These are phyloP conservation scores for Cyprinodon diabolis DNA, from an alignment of 2,797 vertebrate genomes.

Conservation along the genomic window DNA sequence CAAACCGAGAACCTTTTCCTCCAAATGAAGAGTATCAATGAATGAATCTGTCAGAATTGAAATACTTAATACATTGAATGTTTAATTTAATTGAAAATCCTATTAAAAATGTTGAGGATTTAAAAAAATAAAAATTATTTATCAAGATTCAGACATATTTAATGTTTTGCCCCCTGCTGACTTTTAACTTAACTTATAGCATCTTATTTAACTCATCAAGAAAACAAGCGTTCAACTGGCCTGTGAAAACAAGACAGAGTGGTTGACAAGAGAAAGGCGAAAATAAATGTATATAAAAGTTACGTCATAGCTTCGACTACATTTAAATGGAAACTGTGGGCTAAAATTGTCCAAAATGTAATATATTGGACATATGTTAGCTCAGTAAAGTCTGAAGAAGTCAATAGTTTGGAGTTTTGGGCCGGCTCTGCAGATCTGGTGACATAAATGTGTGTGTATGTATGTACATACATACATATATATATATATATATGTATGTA, in stretches of 20 bases:
- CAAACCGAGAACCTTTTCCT: background rate
- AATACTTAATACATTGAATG: background rate
- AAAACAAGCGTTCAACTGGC: too few relatives aligned
- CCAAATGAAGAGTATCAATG: background rate
- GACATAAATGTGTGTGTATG: slow-evolving; percentile 75
- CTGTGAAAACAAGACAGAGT: too few relatives aligned
- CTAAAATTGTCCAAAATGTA: background rate
- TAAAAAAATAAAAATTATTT: background rate
- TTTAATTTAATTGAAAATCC: background rate
- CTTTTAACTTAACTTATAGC: background rate
- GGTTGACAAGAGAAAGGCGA: too few relatives aligned
- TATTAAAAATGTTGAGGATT: background rate
- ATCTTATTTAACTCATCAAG: background rate
- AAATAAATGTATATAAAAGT: too few relatives aligned
- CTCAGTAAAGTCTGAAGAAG: background rate
- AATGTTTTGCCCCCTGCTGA: background rate
- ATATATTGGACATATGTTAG: background rate
- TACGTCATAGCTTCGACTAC: too few relatives aligned
- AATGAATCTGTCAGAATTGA: background rate
- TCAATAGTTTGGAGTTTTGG: background rate
- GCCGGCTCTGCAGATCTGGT: slow-evolving; percentile 42
- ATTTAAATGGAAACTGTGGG: too few relatives aligned
- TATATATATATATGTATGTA: too few relatives aligned
- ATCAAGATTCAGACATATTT: background rate
- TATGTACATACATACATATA: too few relatives aligned